These are phyloP conservation scores for Anabacerthia variegaticeps DNA, from an alignment of 2,797 vertebrate genomes.

Conservation along the genomic window DNA sequence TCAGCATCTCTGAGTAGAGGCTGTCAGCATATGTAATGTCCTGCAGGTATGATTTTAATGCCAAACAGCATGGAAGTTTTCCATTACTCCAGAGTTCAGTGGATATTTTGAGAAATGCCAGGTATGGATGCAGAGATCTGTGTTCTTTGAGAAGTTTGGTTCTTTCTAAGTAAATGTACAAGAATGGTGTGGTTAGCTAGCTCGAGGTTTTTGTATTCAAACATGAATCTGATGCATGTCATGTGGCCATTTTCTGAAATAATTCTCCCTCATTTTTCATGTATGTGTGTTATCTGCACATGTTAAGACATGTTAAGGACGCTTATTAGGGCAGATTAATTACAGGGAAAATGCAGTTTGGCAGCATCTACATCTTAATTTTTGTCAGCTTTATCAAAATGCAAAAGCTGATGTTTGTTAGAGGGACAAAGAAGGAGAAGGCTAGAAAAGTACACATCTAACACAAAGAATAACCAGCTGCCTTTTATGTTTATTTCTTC, in stretches of 20 bases:
- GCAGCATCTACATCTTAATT: not conserved
- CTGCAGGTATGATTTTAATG: not conserved
- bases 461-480: not conserved
- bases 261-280: not conserved
- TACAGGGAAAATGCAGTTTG: not conserved
- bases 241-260: not conserved
- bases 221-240: not conserved
- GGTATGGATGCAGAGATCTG: not conserved
- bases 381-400: not conserved
- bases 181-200: not conserved
- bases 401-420: not conserved
- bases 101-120: not conserved
- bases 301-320: no score
- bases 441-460: not conserved
- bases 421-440: not conserved
- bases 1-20: not conserved
- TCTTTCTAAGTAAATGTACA: not conserved
- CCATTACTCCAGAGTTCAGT: not conserved
- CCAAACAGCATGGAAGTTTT: not conserved
- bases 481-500: not conserved
- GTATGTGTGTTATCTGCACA: fast-evolving
- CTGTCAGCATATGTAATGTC: not conserved
- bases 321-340: not conserved
- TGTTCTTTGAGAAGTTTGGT: not conserved
- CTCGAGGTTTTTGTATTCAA: not conserved